These are phyloP conservation scores for Solenopsis invicta DNA, from an alignment of 1,140 invertebrate species.

Conservation along the genomic window DNA sequence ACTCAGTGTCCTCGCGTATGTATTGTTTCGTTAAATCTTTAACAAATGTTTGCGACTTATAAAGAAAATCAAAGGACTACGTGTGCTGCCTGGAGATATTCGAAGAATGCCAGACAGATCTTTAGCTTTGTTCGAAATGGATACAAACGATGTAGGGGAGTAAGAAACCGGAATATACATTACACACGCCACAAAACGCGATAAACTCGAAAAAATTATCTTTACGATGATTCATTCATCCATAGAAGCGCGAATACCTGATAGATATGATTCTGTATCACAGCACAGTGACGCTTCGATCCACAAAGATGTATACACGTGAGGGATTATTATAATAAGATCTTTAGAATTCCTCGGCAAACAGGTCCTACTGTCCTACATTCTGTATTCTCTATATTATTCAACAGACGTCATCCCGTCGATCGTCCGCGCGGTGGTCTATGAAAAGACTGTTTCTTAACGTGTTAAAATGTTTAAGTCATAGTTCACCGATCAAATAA, in stretches of 20 bases:
- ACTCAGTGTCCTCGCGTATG: background rate
- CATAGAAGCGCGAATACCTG: conserved; percentile 45
- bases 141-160: conserved; percentile 20
- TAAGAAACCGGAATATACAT: conserved; percentile 9
- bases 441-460: too few relatives aligned
- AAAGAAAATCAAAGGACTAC: conserved; percentile 3
- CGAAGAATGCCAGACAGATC: conserved; percentile 60
- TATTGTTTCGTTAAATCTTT: conserved; percentile 27
- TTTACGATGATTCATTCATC: conserved; percentile 1
- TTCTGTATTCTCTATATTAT: conserved; percentile 43
- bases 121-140: conserved; percentile 63
- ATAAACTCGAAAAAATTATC: conserved; percentile 30
- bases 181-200: background rate
- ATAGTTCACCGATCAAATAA: too few relatives aligned
- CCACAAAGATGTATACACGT: conserved; percentile 60
- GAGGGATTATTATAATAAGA: conserved; percentile 77
- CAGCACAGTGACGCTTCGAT: conserved; percentile 34
- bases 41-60: conserved; percentile 51
- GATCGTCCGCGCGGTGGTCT: too few relatives aligned
- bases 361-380: conserved; percentile 79
- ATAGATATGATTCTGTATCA: conserved; percentile 32
- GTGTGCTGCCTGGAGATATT: conserved; percentile 51
- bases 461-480: too few relatives aligned
- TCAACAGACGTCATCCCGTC: conserved; percentile 30
- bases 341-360: conserved; percentile 76